A percentile compares a stretch with the other conserved stretches of the same genome.
Conservation (phyloP, 2,888 invertebrate genomes). For the Myathropa florea region DNA sequence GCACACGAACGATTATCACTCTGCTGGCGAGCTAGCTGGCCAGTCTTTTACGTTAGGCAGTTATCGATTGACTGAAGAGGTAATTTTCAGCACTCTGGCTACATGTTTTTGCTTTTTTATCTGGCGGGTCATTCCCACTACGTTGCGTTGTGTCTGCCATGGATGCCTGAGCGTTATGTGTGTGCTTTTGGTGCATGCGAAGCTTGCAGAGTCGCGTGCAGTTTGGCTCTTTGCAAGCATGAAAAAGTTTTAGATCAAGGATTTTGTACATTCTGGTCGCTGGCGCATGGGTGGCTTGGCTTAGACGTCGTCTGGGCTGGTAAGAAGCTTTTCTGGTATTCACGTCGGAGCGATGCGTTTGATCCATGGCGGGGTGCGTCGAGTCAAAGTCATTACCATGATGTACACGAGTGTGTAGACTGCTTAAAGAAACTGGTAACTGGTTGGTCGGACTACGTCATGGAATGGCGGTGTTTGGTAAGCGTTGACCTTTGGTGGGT, state of each 20-base stretch:
- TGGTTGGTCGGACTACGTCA: constrained; percentile 18
- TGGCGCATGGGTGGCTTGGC: constrained; percentile 24
- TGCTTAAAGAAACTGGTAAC: constrained; percentile 26
- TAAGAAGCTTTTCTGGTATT: constrained; percentile 27
- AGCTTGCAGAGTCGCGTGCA: constrained; percentile 35
- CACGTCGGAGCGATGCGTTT: constrained; percentile 1
- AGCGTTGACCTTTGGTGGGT: constrained; percentile 35
- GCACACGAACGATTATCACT: background rate
- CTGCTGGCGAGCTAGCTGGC: background rate
- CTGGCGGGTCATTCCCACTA: constrained; percentile 61
- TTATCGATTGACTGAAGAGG: constrained; percentile 78
- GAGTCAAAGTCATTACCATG: constrained; percentile 67
- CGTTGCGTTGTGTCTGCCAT: background rate
- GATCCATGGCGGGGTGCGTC: background rate
- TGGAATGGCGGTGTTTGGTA: constrained; percentile 38
- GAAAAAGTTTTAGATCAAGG: constrained; percentile 65
- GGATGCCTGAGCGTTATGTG: constrained; percentile 29
- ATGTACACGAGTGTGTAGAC: background rate
- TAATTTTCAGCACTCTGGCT: constrained; percentile 52
- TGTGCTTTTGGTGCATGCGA: constrained; percentile 36
- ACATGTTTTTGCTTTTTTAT: constrained; percentile 46
- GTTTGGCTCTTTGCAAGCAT: background rate
- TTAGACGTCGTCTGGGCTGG: background rate
- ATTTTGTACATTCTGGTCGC: constrained; percentile 52
- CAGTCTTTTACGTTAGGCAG: constrained; percentile 77